Evolutionary conservation across 2,113 vertebrate species (phyloP), one percentile per base, ranked within the genome.

Genomic region (Xerus inauris): DNA sequence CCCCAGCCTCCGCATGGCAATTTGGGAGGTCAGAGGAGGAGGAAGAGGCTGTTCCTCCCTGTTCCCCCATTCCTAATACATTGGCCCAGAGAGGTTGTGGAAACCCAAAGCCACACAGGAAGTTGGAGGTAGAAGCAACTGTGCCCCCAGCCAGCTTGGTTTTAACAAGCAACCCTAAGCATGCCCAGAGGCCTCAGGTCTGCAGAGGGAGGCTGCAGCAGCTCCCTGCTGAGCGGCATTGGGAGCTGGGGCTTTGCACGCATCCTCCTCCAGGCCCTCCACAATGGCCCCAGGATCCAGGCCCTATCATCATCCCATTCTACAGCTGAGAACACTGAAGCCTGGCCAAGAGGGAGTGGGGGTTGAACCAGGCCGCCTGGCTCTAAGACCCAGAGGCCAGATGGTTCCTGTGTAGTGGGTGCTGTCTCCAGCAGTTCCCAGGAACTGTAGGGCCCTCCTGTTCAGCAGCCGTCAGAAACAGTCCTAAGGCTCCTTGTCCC

Each of bases 331-430:
- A 32, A 80, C 62, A 8, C 19, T 0, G 22, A 47, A 8, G 5
- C 26, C 51, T 2, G 3, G 8, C 6, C 42, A 13, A 22, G 24
- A 17, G 5, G 9, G 8, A 28, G 17, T 20, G 28, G 24, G 45
- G 6, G 11, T 16, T 16, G 83, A 72, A 40, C 59, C 19, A 10
- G 3, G 35, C 32, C 20, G n/a, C 47, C 75, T 1, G 47, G 71
- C 54, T 59, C 28, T 6, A 8, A 38, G 28, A 30, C 76, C 26
- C 8, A 2, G 64, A 69, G 47, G 40, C 77, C 30, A 3, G 42
- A 20, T 45, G 79, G 42, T 3, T 35, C 0, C 3, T 2, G 1
- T 35, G 69, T 14, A 32, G 38, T 2, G 2, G 26, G 35, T 5
- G 1, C 67, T 40, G 28, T 79, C 40, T 42, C 51, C 65, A 69